Evolutionary conservation across 2,888 invertebrate species (phyloP), one percentile per base, ranked within the genome.

Genomic region (Dendrolimus pini): DNA sequence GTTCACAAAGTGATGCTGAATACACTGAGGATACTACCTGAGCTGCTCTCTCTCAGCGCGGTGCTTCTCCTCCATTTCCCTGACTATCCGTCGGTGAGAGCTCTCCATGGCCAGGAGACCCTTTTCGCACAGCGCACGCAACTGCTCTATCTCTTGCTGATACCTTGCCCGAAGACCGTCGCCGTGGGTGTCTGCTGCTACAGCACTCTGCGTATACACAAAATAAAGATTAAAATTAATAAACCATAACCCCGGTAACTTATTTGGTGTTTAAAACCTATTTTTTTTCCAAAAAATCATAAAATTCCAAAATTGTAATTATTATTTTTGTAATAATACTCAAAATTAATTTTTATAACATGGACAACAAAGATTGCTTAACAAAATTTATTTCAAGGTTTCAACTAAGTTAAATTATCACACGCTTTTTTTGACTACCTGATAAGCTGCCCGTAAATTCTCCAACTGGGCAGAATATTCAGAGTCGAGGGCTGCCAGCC

Each of bases 81-180:
- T 93, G 69, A 98, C 94, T 65, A 96, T 95, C 62, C 96, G 93
- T 54, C 96, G 92, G 80, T 97, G 97, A 72, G 96, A 96, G 77
- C 95, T 95, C 86, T 97, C 97, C 96, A 97, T 96, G 52, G 97
- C 96, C 68, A 96, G 92, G 66, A 98, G 92, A 54, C 98, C 98
- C 81, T 97, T 97, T 85, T 98, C 97, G 80, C 97, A 97, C 59
- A 98, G 92, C 65, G 95, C 95, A 88, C 95, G 92, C 61, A 97
- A 90, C 80, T 97, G 96, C 79, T 97, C 96, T 71, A 97, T 96
- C 88, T 97, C 97, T 54, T 94, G 93, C 83, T 96, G 96, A 82
- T 96, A 96, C 61, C 95, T 93, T 72, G 93, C 93, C 58, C 95
- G 92, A 64, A 95, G 93, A 56, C 93, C 91, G 72, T 94, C 94